phyloP scores from a whole-genome alignment of 2,797 vertebrate species.

The Nannoperca obscura region DNA sequence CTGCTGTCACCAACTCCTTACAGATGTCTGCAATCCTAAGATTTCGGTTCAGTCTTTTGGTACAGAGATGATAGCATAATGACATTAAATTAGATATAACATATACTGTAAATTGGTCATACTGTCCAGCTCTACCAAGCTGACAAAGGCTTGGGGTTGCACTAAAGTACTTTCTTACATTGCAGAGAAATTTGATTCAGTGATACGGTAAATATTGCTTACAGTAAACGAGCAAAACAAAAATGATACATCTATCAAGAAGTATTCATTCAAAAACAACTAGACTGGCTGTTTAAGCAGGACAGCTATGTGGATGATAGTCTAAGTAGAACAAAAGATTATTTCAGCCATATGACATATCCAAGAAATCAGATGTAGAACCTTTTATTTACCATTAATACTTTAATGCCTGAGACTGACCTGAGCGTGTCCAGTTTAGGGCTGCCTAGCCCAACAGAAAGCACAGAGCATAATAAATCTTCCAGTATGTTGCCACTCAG shows the following conservation, averaged over 20 bases:
- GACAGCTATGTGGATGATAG: neutral
- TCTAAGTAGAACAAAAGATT: neutral
- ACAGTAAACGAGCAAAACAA: neutral
- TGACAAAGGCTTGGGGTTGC: neutral
- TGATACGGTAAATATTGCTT: neutral
- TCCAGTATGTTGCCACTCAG: slow-evolving; percentile 8
- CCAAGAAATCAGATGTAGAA: neutral
- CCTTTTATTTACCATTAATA: neutral
- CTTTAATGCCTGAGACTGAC: slow-evolving; percentile 1
- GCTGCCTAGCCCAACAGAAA: slow-evolving; percentile 21
- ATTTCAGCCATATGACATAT: neutral
- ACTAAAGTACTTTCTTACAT: neutral
- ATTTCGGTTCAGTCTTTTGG: slow-evolving; percentile 43
- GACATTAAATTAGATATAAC: neutral
- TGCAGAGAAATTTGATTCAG: neutral
- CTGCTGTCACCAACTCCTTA: neutral
- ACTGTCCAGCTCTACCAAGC: neutral
- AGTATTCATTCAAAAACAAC: neutral
- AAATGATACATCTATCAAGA: neutral
- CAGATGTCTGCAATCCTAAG: accelerated
- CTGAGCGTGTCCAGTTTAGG: slow-evolving; percentile 50
- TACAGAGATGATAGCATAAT: neutral
- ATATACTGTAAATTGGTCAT: neutral
- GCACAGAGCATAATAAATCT: neutral
- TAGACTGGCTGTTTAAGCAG: neutral